Base-by-base conservation (phyloP, 2,113 vertebrate genomes). In the Pelmatolapia mariae region DNA sequence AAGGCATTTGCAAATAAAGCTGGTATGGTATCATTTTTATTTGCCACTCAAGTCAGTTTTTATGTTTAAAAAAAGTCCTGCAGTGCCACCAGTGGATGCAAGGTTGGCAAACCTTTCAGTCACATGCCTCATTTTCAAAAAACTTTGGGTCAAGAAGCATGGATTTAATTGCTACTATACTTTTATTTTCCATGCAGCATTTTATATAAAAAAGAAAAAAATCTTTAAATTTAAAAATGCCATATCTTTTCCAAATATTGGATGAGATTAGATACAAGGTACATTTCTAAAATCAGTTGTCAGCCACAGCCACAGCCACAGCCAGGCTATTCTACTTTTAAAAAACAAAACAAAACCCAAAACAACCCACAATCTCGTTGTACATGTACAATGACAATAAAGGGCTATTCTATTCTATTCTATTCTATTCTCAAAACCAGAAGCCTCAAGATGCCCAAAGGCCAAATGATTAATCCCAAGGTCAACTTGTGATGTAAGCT, bases 131-230 rank as follows among this genome's bases (percentile, higher is more conserved):
- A 4, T 71, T 71, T 71, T 68, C 33, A n/a, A 66, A 38, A 66
- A 0, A n/a, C 33, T 5, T 66, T 38, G 6, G 11, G 33, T 38
- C 61, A 38, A 68, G 33, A 38, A 68, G 33, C 61, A 38, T 68
- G 19, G 5, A 71, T 12, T 40, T 15, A 15, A 43, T 40, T 43
- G 36, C n/a, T 6, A 43, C 63, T 40, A 43, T 71, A 24, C n/a
- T 43, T 71, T 40, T 43, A 24, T 24, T 22, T 15, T 12, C 19
- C n/a, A 24, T 40, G 38, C 12, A 40, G 3, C 63, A 22, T 40
- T 40, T 22, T n/a, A n/a, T 36, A 33, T 12, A 5, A 26, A 8
- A 13, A 3, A 0, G 2, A 2, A 13, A 26, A 26, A 57, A 15
- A 15, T 26, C 7, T 57, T 57, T 26, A 15, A 8, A 57, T 26